Base-by-base conservation (phyloP, 2,888 invertebrate species). In the Barypeithes pellucidus region DNA sequence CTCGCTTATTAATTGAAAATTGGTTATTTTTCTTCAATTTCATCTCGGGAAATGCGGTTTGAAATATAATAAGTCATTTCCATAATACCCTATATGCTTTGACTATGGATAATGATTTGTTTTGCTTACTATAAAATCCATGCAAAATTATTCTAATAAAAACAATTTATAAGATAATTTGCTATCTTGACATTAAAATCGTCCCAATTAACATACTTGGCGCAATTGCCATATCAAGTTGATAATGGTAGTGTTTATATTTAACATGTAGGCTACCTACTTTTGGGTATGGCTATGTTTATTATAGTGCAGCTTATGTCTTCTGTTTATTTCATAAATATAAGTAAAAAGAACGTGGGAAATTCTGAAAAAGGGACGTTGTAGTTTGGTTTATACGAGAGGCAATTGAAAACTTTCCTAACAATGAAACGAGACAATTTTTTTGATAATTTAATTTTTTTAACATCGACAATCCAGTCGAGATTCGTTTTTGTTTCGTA, bases 191-290 rank as follows among this genome's bases (percentile, higher is more conserved):
- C 54, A 57, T 57, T 57, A 33, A 57, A 33, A 57, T 57, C 33
- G 18, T 57, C 16, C 24, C 11, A 33, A 57, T 57, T 57, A 52
- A 29, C 52, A 57, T 33, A 18, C 33, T 57, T n/a, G 54, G 7
- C 11, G 33, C 16, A 14, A 57, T 57, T 57, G 16, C 18, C 14
- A 29, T 57, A 57, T 57, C 22, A 12, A 39, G 8, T 29, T 39
- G 36, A n/a, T 36, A n/a, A 39, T 39, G 4, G 39, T 39, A 39
- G 12, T 47, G 12, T 18, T 50, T 24, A 50, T 24, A 50, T 24
- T 22, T 50, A n/a, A 22, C 22, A 50, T 50, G 50, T 50, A 50
- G 50, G 50, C 50, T 50, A 50, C 50, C 50, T 50, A 50, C n/a
- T 50, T 50, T 50, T 50, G 2, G 3, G 5, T 47, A 22, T 18